Evolutionary conservation across 1,140 invertebrate genomes (phyloP).

Genomic region (Drosophila sulfurigaster): DNA sequence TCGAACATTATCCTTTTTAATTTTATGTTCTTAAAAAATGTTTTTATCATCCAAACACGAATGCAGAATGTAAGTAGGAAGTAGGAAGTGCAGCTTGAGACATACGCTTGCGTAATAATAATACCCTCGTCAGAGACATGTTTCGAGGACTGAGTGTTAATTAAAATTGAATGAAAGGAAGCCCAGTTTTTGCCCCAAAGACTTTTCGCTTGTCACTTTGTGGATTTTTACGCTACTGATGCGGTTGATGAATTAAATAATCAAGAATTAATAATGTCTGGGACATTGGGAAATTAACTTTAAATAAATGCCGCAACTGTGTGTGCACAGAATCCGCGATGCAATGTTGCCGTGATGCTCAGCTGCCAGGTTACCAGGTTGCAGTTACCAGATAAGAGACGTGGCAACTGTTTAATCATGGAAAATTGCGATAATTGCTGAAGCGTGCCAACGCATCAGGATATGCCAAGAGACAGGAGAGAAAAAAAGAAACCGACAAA

Average conservation of each 20-base stretch:
- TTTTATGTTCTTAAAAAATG: no score
- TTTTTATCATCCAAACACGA: background rate
- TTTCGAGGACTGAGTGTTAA: background rate
- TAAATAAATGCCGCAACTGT: conserved; percentile 31
- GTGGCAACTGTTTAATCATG: conserved; percentile 25
- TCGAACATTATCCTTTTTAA: no score
- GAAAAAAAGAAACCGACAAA: background rate
- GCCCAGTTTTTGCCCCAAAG: background rate
- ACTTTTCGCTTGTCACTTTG: conserved; percentile 6
- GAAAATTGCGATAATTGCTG: conserved; percentile 35
- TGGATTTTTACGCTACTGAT: conserved; percentile 24
- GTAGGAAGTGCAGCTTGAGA: background rate
- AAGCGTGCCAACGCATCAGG: background rate
- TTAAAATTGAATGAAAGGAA: conserved; percentile 27
- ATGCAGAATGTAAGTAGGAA: background rate
- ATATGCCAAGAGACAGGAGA: background rate
- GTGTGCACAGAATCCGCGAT: background rate
- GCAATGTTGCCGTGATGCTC: conserved; percentile 7
- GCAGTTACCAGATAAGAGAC: background rate
- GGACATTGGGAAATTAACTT: conserved; percentile 45
- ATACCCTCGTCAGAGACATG: background rate
- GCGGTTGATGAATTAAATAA: conserved; percentile 51
- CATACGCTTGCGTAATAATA: background rate
- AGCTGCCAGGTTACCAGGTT: background rate
- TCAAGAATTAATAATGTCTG: conserved; percentile 67